Evolutionary conservation across 2,113 vertebrate genomes (phyloP).

Genomic region (Solea senegalensis): DNA sequence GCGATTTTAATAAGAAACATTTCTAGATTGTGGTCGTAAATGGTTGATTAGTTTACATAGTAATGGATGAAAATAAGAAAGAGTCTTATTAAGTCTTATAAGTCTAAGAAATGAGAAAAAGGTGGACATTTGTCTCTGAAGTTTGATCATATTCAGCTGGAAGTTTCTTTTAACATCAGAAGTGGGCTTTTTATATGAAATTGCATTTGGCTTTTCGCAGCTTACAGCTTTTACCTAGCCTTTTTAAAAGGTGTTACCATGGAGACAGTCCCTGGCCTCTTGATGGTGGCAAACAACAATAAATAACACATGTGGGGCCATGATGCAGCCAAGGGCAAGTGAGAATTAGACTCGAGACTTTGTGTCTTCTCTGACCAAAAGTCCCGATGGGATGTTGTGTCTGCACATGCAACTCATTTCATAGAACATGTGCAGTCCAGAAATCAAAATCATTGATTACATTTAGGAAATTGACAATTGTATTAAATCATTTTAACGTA

Average conservation of each 20-base stretch:
- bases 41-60: background rate
- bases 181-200: background rate
- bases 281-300: background rate
- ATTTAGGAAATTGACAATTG: no score
- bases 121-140: background rate
- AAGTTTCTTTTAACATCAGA: background rate
- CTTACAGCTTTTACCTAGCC: background rate
- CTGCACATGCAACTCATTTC: no score
- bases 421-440: no score
- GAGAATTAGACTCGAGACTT: background rate
- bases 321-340: background rate
- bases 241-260: background rate
- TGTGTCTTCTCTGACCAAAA: no score
- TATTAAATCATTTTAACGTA: no score
- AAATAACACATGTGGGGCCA: background rate
- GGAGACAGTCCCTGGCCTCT: background rate
- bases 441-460: no score
- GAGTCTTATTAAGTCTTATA: no score
- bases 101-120: background rate
- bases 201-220: background rate
- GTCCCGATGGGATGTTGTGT: background rate
- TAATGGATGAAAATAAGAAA: background rate
- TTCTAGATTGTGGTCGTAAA: background rate
- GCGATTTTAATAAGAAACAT: background rate
- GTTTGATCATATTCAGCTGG: background rate